Conservation (phyloP, 2,797 vertebrate species). For the Hozukius guyotensis region DNA sequence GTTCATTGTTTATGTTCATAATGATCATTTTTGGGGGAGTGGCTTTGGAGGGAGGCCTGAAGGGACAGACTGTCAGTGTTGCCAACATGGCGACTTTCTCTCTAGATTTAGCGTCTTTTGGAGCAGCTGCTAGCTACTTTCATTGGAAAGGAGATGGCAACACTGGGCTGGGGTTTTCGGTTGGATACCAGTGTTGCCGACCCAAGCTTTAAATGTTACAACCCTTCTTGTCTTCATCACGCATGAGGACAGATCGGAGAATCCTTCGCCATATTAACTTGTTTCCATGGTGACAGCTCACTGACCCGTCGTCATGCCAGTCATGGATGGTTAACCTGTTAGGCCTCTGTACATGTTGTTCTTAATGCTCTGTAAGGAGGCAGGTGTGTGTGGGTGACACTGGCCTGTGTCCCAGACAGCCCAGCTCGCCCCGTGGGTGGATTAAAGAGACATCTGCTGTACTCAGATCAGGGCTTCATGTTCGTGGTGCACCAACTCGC, state of each 20-base stretch:
- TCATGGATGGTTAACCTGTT: slow-evolving; percentile 32
- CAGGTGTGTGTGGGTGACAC: slow-evolving; percentile 42
- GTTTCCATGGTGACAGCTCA: slow-evolving; percentile 49
- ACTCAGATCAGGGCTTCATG: slow-evolving; percentile 30
- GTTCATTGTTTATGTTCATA: too few species aligned
- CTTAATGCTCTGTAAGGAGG: slow-evolving; percentile 25
- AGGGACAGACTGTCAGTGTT: background rate
- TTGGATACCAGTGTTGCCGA: background rate
- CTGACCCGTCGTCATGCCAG: slow-evolving; percentile 39
- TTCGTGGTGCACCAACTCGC: slow-evolving; percentile 22
- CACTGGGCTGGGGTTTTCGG: background rate
- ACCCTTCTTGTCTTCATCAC: background rate
- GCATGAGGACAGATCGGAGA: background rate
- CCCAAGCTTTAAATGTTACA: background rate
- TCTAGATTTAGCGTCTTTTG: background rate
- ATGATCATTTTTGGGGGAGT: background rate
- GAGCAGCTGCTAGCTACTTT: background rate
- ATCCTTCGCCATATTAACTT: background rate
- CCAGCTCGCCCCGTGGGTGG: slow-evolving; percentile 42
- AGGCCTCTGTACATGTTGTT: slow-evolving; percentile 11
- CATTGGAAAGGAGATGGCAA: background rate
- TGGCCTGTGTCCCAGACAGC: slow-evolving; percentile 47
- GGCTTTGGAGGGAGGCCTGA: background rate
- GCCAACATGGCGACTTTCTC: background rate
- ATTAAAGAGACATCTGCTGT: slow-evolving; percentile 56